phyloP scores from a whole-genome alignment of 92 coral and sea anemone genomes.

The Palythoa heliodiscus region DNA sequence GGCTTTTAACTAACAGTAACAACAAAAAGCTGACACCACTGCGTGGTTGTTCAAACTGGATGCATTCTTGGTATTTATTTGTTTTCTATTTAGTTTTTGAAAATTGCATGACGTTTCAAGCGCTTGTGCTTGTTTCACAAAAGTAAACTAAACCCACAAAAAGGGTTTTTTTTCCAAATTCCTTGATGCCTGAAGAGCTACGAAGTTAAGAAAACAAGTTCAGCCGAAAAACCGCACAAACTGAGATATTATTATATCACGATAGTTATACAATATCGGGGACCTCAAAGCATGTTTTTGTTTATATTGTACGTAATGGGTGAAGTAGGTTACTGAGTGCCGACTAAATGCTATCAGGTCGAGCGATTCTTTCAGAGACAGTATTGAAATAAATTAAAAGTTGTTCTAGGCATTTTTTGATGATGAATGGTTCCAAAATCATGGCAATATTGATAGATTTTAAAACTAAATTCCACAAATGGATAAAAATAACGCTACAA shows the following conservation, averaged over 20 bases:
- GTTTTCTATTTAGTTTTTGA: too few species aligned
- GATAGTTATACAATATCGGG: background rate
- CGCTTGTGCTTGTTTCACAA: background rate
- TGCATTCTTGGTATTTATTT: too few species aligned
- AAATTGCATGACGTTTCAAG: too few species aligned
- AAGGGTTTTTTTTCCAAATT: background rate
- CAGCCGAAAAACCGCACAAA: slow-evolving; percentile 2
- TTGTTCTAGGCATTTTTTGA: background rate
- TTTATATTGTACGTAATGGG: background rate
- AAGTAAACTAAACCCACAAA: background rate
- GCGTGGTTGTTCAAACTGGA: too few species aligned
- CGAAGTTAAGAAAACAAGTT: background rate
- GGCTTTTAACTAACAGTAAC: too few species aligned
- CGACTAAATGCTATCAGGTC: background rate
- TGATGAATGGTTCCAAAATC: too few species aligned
- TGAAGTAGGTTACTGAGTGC: background rate
- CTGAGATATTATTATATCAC: background rate
- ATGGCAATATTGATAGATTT: too few species aligned
- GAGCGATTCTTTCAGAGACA: background rate
- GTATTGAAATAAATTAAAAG: background rate
- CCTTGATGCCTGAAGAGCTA: background rate
- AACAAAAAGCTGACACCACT: too few species aligned
- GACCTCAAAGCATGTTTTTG: slow-evolving; percentile 6
- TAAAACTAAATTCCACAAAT: too few species aligned
- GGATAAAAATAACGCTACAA: too few species aligned